These are phyloP conservation scores for Neoascia interrupta DNA, from an alignment of 2,888 invertebrate species.

Conservation along the genomic window DNA sequence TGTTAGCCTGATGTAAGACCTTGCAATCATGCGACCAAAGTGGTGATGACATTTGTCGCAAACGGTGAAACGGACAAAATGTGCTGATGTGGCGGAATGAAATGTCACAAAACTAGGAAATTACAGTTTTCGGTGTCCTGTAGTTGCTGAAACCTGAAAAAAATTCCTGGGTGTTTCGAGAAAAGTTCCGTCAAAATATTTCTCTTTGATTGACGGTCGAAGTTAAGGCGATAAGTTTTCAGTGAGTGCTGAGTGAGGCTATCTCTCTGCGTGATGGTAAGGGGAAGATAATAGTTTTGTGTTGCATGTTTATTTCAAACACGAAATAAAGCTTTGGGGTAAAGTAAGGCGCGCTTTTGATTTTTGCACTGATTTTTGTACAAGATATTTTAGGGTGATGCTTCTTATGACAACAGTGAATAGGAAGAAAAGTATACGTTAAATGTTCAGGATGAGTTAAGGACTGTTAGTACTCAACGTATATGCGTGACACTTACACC, in stretches of 20 bases:
- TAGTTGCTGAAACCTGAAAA: conserved; percentile 50
- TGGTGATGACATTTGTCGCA: conserved; percentile 49
- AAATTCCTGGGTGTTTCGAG: conserved; percentile 47
- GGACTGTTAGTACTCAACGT: no score
- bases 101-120: conserved; percentile 37
- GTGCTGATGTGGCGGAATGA: conserved; percentile 52
- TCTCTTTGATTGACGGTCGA: conserved; percentile 50
- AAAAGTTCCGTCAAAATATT: conserved; percentile 30
- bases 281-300: not conserved
- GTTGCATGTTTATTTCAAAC: not conserved
- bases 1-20: no score
- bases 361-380: no score
- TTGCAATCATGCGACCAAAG: conserved; percentile 8
- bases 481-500: no score
- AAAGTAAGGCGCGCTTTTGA: not conserved
- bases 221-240: conserved; percentile 25
- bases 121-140: conserved; percentile 55
- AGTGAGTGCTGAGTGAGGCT: not conserved
- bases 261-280: not conserved
- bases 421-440: no score
- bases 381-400: no score
- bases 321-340: not conserved
- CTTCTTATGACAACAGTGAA: no score
- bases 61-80: conserved; percentile 13
- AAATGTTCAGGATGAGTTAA: no score